These are phyloP conservation scores for Calliphora vicina DNA, from an alignment of 1,140 invertebrate genomes.

Conservation along the genomic window DNA sequence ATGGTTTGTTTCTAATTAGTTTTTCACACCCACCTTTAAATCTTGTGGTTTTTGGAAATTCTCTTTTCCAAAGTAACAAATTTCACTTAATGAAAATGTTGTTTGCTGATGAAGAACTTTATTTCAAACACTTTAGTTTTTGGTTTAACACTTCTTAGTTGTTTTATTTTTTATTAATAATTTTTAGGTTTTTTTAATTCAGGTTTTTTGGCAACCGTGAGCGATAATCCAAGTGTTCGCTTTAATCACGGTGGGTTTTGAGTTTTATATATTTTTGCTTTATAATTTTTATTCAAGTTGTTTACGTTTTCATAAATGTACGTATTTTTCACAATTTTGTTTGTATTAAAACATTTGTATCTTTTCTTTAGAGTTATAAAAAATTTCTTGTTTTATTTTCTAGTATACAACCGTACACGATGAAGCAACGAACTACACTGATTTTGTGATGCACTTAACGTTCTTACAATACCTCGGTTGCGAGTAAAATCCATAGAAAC, in stretches of 20 bases:
- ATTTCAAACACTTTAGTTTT: neutral
- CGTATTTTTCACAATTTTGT: neutral
- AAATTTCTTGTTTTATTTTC: neutral
- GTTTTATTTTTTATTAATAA: neutral
- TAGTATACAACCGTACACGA: conserved; percentile 58
- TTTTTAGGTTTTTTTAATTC: conserved; percentile 18
- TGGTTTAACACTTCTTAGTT: neutral
- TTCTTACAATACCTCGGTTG: conserved; percentile 58
- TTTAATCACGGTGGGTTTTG: conserved; percentile 56
- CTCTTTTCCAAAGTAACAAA: neutral
- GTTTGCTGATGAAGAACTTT: neutral
- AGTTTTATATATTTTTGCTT: neutral
- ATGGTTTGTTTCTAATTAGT: neutral
- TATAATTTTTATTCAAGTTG: conserved; percentile 5
- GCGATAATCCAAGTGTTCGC: conserved; percentile 62
- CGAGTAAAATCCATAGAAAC: conserved; percentile 37
- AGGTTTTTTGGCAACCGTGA: no score
- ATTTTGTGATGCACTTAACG: conserved; percentile 46
- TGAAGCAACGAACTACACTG: conserved; percentile 62
- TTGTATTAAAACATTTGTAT: neutral
- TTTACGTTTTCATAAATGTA: neutral
- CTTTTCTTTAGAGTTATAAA: neutral
- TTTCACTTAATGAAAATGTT: neutral
- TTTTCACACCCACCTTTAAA: neutral
- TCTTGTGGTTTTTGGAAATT: neutral